Conservation (phyloP, 1,140 invertebrate genomes). For the Argopecten irradians region DNA sequence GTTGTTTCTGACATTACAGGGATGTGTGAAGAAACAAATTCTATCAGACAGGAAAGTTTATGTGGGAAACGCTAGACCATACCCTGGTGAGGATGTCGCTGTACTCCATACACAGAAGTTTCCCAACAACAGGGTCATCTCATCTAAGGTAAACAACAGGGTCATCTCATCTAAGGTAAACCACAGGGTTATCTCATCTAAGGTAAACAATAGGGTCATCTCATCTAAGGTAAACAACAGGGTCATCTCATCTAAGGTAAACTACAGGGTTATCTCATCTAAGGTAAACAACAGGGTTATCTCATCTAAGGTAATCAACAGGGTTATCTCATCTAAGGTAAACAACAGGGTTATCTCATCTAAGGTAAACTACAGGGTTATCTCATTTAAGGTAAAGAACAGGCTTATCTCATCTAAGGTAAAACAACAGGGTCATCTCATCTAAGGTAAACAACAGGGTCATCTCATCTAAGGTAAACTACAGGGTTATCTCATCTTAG, state of each 20-base stretch:
- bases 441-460: not conserved
- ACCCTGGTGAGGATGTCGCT: slow-evolving; percentile 41
- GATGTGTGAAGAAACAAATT: not conserved
- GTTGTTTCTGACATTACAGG: too few species aligned
- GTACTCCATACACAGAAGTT: slow-evolving; percentile 55
- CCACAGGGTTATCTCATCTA: not conserved
- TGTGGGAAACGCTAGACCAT: slow-evolving; percentile 58
- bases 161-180: not conserved
- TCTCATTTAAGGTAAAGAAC: not conserved
- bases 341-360: not conserved
- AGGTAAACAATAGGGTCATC: not conserved
- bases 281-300: not conserved
- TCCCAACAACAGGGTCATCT: slow-evolving; percentile 66
- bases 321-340: not conserved
- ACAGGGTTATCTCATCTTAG: not conserved
- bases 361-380: not conserved
- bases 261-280: not conserved
- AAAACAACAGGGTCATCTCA: too few species aligned
- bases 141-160: slow-evolving; percentile 64
- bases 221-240: not conserved
- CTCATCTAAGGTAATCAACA: not conserved
- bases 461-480: not conserved
- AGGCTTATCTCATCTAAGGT: not conserved
- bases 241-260: not conserved
- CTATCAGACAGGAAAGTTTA: slow-evolving; percentile 55